These are phyloP conservation scores for Scaptomyza hsui DNA, from an alignment of 1,140 invertebrate species.

Conservation along the genomic window DNA sequence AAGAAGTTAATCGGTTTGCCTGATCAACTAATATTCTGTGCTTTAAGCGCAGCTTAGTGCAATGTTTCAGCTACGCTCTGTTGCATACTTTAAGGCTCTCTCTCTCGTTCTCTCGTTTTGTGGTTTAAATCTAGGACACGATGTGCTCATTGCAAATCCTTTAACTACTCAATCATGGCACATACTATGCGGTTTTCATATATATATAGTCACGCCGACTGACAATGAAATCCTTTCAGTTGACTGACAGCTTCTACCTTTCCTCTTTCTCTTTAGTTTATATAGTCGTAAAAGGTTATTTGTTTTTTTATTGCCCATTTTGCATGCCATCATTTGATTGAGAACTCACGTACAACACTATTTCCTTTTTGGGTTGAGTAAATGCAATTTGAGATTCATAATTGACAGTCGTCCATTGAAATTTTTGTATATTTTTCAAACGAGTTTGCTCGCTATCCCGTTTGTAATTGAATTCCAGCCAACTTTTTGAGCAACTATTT, in stretches of 20 bases:
- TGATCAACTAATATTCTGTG: slow-evolving; percentile 10
- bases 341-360: slow-evolving; percentile 11
- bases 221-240: slow-evolving; percentile 30
- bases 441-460: slow-evolving; percentile 16
- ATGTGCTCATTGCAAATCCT: slow-evolving; percentile 31
- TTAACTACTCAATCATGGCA: slow-evolving; percentile 33
- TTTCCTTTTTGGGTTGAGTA: slow-evolving; percentile 5
- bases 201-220: slow-evolving; percentile 18
- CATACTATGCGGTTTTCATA: slow-evolving; percentile 20
- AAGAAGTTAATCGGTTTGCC: slow-evolving; percentile 35
- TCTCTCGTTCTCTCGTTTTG: neutral
- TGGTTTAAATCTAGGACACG: slow-evolving; percentile 38
- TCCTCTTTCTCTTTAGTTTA: slow-evolving; percentile 1
- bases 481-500: slow-evolving; percentile 17
- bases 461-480: slow-evolving; percentile 39
- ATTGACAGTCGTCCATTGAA: slow-evolving; percentile 33
- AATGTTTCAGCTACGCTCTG: neutral
- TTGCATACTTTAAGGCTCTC: slow-evolving; percentile 47
- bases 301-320: slow-evolving; percentile 49
- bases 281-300: slow-evolving; percentile 47
- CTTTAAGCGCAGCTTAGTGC: slow-evolving; percentile 31
- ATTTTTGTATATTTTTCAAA: slow-evolving; percentile 7
- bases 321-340: slow-evolving; percentile 38
- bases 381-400: slow-evolving; percentile 47
- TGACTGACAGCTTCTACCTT: slow-evolving; percentile 12